These are phyloP conservation scores for Chrysina gloriosa DNA, from an alignment of 2,888 invertebrate genomes.

Conservation along the genomic window DNA sequence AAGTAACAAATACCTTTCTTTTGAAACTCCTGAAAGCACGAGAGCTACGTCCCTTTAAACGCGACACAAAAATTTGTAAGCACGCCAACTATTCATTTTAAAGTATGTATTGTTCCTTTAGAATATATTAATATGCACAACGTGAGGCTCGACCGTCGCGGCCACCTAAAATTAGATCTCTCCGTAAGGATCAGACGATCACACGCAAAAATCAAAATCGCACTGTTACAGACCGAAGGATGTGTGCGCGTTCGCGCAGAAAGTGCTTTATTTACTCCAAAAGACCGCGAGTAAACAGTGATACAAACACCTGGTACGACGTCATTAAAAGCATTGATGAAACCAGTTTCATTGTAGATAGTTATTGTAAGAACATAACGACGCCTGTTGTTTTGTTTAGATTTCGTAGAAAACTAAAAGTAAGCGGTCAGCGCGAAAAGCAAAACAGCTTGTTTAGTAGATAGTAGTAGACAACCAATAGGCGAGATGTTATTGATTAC, in stretches of 20 bases:
- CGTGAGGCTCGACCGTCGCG: not conserved
- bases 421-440: not conserved
- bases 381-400: slow-evolving; percentile 5
- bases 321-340: slow-evolving; percentile 21
- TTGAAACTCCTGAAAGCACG: not conserved
- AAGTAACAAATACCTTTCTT: slow-evolving; percentile 19
- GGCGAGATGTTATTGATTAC: not conserved
- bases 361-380: not conserved
- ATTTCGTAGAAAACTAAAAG: slow-evolving; percentile 11
- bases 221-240: not conserved
- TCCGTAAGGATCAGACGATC: not conserved
- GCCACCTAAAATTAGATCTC: slow-evolving; percentile 7
- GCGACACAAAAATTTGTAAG: slow-evolving; percentile 6
- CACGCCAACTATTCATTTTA: slow-evolving; percentile 11
- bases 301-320: slow-evolving; percentile 6
- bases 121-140: slow-evolving; percentile 1
- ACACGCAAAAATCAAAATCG: not conserved
- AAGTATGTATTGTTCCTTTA: not conserved
- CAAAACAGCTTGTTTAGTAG: not conserved
- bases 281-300: not conserved
- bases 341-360: slow-evolving; percentile 10
- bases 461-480: not conserved
- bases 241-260: not conserved
- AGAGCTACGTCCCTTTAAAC: not conserved
- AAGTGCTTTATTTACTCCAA: not conserved